Conservation (phyloP, 37 sponge, comb jelly and placozoan species). For the Agelas oroides region DNA sequence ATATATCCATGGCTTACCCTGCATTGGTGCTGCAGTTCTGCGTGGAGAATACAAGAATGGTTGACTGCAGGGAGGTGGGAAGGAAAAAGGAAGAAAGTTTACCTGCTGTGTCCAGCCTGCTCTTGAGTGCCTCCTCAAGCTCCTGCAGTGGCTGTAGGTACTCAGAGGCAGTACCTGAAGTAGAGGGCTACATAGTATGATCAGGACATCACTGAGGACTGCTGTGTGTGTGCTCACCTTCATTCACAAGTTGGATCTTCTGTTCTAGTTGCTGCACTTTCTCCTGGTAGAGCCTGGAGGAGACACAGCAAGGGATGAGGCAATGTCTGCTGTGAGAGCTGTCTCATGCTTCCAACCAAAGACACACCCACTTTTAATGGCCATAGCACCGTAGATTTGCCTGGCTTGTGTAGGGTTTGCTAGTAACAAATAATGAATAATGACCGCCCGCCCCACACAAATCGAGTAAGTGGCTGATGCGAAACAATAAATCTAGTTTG, state of each 20-base stretch:
- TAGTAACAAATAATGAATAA: too few relatives aligned
- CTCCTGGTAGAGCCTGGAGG: slow-evolving; percentile 55
- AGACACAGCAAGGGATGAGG: neutral
- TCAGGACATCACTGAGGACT: neutral
- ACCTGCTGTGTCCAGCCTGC: slow-evolving; percentile 25
- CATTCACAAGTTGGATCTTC: slow-evolving; percentile 37
- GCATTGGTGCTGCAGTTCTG: slow-evolving; percentile 19
- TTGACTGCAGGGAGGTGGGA: neutral
- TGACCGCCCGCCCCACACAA: too few relatives aligned
- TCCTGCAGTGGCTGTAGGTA: slow-evolving; percentile 52
- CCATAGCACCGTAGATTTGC: too few relatives aligned
- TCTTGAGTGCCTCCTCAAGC: slow-evolving; percentile 22
- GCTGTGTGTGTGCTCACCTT: slow-evolving; percentile 23
- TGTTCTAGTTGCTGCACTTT: slow-evolving; percentile 57
- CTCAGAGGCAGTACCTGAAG: slow-evolving; percentile 50
- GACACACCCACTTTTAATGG: too few relatives aligned
- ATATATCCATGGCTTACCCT: neutral
- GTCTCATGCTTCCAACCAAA: too few relatives aligned
- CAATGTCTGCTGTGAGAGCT: neutral
- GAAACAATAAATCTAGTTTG: too few relatives aligned
- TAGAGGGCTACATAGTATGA: too few relatives aligned
- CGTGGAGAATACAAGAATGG: neutral
- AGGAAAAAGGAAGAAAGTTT: neutral
- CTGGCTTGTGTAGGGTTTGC: too few relatives aligned
- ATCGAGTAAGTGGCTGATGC: too few relatives aligned